These are phyloP conservation scores for Apoderus coryli DNA, from an alignment of 2,888 invertebrate species.

Conservation along the genomic window DNA sequence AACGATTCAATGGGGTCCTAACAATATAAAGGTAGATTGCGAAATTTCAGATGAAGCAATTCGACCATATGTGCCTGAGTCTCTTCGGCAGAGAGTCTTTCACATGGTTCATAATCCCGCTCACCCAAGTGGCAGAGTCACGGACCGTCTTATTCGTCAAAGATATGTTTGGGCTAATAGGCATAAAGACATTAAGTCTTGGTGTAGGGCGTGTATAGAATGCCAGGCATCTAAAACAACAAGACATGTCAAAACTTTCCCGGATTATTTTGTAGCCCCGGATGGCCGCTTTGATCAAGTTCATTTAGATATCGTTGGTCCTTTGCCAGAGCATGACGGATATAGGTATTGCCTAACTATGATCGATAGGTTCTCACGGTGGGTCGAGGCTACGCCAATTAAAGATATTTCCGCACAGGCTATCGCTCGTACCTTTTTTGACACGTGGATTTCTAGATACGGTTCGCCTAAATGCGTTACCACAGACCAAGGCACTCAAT, in stretches of 20 bases:
- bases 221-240: conserved; percentile 25
- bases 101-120: conserved; percentile 3
- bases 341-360: conserved; percentile 24
- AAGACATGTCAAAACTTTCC: conserved; percentile 19
- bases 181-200: conserved; percentile 9
- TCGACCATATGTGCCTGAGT: conserved; percentile 9
- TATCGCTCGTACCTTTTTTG: conserved; percentile 19
- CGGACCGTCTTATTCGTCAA: too few species aligned
- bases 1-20: conserved; percentile 7
- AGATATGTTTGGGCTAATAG: conserved; percentile 12
- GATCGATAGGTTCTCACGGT: conserved; percentile 23
- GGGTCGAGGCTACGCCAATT: conserved; percentile 24
- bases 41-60: conserved; percentile 9
- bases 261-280: conserved; percentile 17
- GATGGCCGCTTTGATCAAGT: conserved; percentile 26
- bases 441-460: conserved; percentile 23
- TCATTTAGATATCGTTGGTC: conserved; percentile 32
- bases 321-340: conserved; percentile 23
- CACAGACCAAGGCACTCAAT: conserved; percentile 20
- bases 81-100: conserved; percentile 7
- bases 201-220: conserved; percentile 8
- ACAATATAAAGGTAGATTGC: conserved; percentile 8
- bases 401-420: conserved; percentile 22
- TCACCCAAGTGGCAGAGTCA: background rate
- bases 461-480: conserved; percentile 23